A percentile compares a stretch with the other conserved stretches of the same genome.
phyloP scores from a whole-genome alignment of 2,797 vertebrate species.

The Poecile montanus region DNA sequence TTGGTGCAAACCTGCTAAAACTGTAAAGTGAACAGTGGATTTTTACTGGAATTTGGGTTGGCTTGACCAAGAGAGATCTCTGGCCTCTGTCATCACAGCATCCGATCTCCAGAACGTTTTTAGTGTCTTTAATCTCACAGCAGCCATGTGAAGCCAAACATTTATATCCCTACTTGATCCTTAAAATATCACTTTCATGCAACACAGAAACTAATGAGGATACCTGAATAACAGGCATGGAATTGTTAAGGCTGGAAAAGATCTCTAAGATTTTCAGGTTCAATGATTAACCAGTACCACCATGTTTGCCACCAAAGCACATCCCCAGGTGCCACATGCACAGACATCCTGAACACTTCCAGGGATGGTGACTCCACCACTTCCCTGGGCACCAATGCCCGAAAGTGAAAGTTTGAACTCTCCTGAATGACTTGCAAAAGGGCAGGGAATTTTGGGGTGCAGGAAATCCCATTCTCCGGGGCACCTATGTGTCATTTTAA shows the following conservation, averaged over 20 bases:
- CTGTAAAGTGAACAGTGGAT: background rate
- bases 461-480: background rate
- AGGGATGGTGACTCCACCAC: background rate
- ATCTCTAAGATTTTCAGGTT: rapidly evolving
- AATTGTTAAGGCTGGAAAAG: background rate
- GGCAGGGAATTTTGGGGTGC: background rate
- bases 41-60: background rate
- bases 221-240: background rate
- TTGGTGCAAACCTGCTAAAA: background rate
- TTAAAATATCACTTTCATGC: background rate
- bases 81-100: background rate
- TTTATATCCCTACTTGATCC: background rate
- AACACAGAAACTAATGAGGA: background rate
- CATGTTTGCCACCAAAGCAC: rapidly evolving
- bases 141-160: background rate
- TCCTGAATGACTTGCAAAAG: background rate
- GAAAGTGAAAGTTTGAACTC: background rate
- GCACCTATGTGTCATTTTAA: background rate
- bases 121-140: background rate
- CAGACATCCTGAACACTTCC: background rate
- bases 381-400: background rate
- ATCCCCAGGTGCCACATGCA: background rate
- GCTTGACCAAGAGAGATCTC: background rate
- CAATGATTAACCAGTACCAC: background rate
- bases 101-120: background rate